Percentiles rank a stretch among this genome's conserved stretches.
These are phyloP conservation scores for Sinodicranocentrus sp. DNA, from an alignment of 2,888 invertebrate species.

Conservation along the genomic window DNA sequence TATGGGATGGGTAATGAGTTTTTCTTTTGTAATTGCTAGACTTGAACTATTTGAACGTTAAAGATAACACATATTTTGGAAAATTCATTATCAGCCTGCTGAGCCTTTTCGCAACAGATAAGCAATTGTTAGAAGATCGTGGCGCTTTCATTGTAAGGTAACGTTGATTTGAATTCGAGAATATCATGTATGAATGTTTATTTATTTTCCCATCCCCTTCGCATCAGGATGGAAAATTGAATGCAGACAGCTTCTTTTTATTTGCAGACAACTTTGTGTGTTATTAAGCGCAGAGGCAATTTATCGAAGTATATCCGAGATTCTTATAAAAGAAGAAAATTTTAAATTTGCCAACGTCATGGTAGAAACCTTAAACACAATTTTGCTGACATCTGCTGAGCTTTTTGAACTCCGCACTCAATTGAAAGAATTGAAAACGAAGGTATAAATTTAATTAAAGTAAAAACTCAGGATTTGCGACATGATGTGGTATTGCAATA, in stretches of 20 bases:
- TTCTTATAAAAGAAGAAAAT: conserved; percentile 87
- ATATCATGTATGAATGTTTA: not conserved
- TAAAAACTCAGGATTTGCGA: not conserved
- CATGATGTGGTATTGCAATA: conserved; percentile 13
- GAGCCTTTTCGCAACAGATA: conserved; percentile 90
- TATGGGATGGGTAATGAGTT: not conserved
- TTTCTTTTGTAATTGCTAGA: conserved; percentile 40
- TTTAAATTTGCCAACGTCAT: conserved; percentile 92
- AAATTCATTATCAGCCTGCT: conserved; percentile 93
- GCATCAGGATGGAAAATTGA: too few relatives aligned
- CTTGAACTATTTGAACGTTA: conserved; percentile 74
- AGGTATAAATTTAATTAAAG: too few relatives aligned
- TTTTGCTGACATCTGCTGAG: conserved; percentile 96
- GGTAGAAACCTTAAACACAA: conserved; percentile 95
- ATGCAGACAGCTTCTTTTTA: conserved; percentile 5
- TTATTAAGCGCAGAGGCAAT: conserved; percentile 96
- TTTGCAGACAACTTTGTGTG: conserved; percentile 94
- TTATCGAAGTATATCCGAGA: conserved; percentile 91
- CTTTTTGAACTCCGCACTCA: conserved; percentile 91
- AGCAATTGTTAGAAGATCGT: conserved; percentile 90
- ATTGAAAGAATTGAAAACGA: conserved; percentile 85
- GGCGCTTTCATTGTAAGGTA: conserved; percentile 97
- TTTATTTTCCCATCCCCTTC: not conserved
- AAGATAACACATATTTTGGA: conserved; percentile 83
- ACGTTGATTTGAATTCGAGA: conserved; percentile 24